Evolutionary conservation across 2,113 vertebrate species (phyloP).

Genomic region (Cervus canadensis): DNA sequence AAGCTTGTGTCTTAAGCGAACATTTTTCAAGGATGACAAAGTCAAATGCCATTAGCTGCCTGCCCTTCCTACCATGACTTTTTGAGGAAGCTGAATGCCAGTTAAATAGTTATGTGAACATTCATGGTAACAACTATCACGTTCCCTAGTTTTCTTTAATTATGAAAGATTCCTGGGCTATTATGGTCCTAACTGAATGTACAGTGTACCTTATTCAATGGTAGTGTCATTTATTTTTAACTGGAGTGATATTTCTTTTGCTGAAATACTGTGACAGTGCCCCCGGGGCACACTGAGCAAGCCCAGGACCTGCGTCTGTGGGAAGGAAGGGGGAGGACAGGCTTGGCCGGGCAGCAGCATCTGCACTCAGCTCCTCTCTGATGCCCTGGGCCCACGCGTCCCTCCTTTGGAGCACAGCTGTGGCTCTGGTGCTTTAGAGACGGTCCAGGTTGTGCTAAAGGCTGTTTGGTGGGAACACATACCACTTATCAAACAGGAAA

Average conservation of each 20-base stretch:
- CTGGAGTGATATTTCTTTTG: not conserved
- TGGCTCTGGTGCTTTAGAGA: not conserved
- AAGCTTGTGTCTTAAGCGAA: not conserved
- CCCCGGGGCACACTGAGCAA: not conserved
- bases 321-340: not conserved
- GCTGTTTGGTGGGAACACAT: not conserved
- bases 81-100: not conserved
- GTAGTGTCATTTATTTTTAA: not conserved
- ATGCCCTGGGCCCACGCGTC: not conserved
- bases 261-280: not conserved
- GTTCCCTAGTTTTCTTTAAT: not conserved
- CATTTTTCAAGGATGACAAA: not conserved
- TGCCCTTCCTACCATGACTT: not conserved
- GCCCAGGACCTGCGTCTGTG: not conserved
- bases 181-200: not conserved
- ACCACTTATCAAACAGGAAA: not conserved
- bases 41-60: not conserved
- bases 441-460: not conserved
- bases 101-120: not conserved
- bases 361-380: not conserved
- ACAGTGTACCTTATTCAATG: not conserved
- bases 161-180: not conserved
- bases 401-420: not conserved
- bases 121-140: not conserved
- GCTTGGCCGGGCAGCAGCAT: no score